A percentile compares a stretch with the other conserved stretches of the same genome.
These are phyloP conservation scores for Protomyctophum bolini DNA, from an alignment of 2,113 vertebrate genomes.

Conservation along the genomic window DNA sequence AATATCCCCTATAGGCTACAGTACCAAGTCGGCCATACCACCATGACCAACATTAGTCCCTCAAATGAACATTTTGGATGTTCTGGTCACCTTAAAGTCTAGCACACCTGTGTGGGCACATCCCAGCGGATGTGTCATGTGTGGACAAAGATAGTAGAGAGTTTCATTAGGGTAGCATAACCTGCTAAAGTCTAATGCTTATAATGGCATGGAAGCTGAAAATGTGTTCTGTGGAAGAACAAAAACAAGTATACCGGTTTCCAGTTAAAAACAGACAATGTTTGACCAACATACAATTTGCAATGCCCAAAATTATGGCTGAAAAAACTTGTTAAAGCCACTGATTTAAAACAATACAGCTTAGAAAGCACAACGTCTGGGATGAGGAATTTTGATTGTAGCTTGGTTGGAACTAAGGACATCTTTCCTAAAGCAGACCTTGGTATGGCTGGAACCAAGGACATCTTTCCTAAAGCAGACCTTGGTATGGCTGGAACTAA, in stretches of 20 bases:
- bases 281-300: slow-evolving; percentile 40
- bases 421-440: no score
- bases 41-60: no score
- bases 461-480: no score
- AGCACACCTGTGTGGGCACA: no score
- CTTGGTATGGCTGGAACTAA: no score
- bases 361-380: slow-evolving; percentile 35
- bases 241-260: background rate
- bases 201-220: background rate
- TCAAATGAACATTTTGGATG: no score
- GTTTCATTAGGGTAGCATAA: background rate
- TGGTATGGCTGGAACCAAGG: background rate
- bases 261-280: background rate
- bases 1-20: no score
- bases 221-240: background rate
- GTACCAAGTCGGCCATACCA: no score
- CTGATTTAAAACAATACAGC: slow-evolving; percentile 35
- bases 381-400: background rate
- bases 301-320: slow-evolving; percentile 37
- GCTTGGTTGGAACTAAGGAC: background rate
- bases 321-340: slow-evolving; percentile 18
- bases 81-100: no score
- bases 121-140: background rate
- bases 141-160: background rate
- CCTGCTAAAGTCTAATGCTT: slow-evolving; percentile 6